Evolutionary conservation across 2,888 invertebrate genomes (phyloP).

Genomic region (Creontiades dilutus): DNA sequence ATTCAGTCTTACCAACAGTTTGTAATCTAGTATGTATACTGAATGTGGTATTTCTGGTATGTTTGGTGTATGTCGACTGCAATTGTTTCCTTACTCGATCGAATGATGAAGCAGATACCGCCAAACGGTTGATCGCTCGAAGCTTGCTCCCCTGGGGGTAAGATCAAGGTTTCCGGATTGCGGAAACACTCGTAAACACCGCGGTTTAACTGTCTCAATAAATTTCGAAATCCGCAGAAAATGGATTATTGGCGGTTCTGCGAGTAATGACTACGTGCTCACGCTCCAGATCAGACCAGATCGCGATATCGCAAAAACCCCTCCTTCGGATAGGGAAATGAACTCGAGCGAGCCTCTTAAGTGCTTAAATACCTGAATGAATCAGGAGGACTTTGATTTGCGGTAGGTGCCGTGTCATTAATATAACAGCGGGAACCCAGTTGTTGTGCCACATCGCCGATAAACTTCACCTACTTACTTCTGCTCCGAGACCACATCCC

Average conservation of each 20-base stretch:
- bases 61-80: too few species aligned
- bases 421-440: conserved; percentile 1
- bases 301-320: not conserved
- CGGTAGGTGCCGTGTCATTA: not conserved
- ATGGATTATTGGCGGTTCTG: not conserved
- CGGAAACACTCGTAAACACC: not conserved
- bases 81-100: too few species aligned
- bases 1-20: too few species aligned
- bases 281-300: not conserved
- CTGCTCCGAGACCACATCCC: not conserved
- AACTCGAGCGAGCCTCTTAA: not conserved
- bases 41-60: too few species aligned
- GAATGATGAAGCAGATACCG: too few species aligned
- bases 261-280: not conserved
- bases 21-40: too few species aligned
- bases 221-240: conserved; percentile 8
- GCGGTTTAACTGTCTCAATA: not conserved
- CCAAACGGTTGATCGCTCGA: too few species aligned
- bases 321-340: not conserved
- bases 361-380: conserved; percentile 9
- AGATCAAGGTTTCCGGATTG: conserved; percentile 20
- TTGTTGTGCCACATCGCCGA: not conserved
- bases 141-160: not conserved
- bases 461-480: conserved; percentile 6
- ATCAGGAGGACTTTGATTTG: conserved; percentile 1